A percentile compares a stretch with the other conserved stretches of the same genome.
phyloP scores from a whole-genome alignment of 2,797 vertebrate species.

The Esox lucius region DNA sequence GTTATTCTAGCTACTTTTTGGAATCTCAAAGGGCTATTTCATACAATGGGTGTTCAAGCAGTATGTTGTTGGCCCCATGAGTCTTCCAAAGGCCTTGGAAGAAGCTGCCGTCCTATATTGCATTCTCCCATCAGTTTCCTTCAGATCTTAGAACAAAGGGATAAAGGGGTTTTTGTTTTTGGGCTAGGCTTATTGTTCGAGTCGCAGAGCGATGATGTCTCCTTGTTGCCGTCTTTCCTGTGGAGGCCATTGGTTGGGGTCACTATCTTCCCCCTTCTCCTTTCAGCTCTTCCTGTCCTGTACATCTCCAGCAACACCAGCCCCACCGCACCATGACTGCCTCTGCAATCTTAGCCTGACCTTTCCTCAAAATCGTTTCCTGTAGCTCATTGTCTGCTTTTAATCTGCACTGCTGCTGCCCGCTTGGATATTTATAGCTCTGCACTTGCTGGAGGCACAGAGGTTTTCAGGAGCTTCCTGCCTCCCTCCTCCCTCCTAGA shows the following conservation, averaged over 20 bases:
- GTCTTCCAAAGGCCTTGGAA: neutral
- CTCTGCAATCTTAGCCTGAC: conserved; percentile 46
- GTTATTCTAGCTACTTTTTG: neutral
- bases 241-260: neutral
- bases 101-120: neutral
- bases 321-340: neutral
- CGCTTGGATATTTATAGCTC: conserved; percentile 47
- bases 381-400: conserved; percentile 53
- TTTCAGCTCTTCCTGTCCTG: neutral
- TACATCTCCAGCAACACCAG: neutral
- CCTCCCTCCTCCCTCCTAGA: neutral
- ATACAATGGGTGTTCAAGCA: neutral
- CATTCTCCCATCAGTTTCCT: neutral
- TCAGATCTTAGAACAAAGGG: neutral
- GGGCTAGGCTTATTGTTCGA: neutral
- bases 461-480: neutral
- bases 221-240: neutral
- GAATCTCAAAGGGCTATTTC: neutral
- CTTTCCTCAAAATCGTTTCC: conserved; percentile 55
- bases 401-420: conserved; percentile 42
- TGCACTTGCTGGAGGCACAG: conserved; percentile 39
- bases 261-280: neutral
- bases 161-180: neutral
- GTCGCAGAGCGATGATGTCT: neutral
- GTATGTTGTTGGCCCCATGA: neutral